Evolutionary conservation across 2,888 invertebrate genomes (phyloP).

Genomic region (Rhamnusium bicolor): DNA sequence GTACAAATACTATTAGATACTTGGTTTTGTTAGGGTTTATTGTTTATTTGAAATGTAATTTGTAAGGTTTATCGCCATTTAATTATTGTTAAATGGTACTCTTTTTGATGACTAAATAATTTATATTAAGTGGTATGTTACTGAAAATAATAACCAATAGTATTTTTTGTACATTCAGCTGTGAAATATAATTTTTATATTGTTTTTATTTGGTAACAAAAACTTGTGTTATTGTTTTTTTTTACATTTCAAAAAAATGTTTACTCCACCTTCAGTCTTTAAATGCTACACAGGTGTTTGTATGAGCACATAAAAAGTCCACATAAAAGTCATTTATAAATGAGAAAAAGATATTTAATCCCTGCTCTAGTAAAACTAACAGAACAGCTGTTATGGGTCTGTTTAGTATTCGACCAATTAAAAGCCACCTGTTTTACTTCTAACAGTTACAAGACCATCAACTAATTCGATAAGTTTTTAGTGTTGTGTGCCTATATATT

Average conservation of each 20-base stretch:
- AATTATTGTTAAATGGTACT: background rate
- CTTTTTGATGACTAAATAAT: background rate
- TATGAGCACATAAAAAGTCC: no score
- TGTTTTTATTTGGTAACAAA: background rate
- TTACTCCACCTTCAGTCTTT: background rate
- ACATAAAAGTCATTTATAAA: no score
- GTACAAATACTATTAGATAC: background rate
- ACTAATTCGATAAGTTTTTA: no score
- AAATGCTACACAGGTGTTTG: background rate
- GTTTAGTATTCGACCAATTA: no score
- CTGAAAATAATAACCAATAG: background rate
- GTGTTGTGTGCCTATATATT: no score
- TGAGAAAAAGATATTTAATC: no score
- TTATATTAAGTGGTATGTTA: background rate
- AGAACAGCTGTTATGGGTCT: no score
- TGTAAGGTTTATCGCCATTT: background rate
- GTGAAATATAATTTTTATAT: background rate
- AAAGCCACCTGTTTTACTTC: no score
- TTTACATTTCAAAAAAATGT: background rate
- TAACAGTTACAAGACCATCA: no score
- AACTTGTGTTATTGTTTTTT: no score
- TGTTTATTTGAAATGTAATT: conserved; percentile 6
- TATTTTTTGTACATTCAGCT: conserved; percentile 11
- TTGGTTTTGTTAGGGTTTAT: conserved; percentile 7
- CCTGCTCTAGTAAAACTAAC: no score